Conservation (phyloP, 92 coral and sea anemone species). For the Zoanthus sociatus region DNA sequence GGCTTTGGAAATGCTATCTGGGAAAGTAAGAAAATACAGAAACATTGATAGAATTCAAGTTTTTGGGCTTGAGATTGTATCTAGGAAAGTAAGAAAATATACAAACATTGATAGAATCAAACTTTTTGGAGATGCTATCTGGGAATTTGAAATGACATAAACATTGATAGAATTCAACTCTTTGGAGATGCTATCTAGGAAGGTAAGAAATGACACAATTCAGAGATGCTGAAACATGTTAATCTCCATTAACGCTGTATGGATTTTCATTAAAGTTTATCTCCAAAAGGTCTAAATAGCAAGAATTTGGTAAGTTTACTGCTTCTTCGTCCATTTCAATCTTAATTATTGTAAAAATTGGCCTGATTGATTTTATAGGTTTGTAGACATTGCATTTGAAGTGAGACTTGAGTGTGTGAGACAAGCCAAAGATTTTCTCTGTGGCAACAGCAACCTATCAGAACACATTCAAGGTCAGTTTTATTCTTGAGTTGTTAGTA, state of each 20-base stretch:
- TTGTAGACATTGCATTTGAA: constrained; percentile 85
- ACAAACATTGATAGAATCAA: background rate
- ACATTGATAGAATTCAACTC: constrained; percentile 62
- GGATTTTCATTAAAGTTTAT: too few species aligned
- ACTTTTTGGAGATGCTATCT: background rate
- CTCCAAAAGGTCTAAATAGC: too few species aligned
- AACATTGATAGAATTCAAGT: constrained; percentile 5
- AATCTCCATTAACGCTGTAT: too few species aligned
- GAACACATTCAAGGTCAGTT: constrained; percentile 78
- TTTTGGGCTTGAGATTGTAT: constrained; percentile 78
- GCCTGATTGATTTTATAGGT: constrained; percentile 53
- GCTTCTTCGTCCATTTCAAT: too few species aligned
- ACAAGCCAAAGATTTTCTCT: constrained; percentile 79
- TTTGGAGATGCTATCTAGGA: constrained; percentile 91
- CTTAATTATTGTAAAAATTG: background rate
- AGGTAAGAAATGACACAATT: constrained; percentile 61
- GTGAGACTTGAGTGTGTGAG: constrained; percentile 87
- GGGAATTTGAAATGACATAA: too few species aligned
- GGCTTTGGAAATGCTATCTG: background rate
- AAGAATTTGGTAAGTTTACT: too few species aligned
- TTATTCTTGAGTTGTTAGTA: too few species aligned
- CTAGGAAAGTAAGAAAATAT: constrained; percentile 77
- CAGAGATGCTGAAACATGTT: too few species aligned
- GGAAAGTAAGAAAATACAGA: too few species aligned
- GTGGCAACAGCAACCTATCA: constrained; percentile 73